Evolutionary conservation across 2,797 vertebrate species (phyloP).

Genomic region (Phylloscopus collybita): DNA sequence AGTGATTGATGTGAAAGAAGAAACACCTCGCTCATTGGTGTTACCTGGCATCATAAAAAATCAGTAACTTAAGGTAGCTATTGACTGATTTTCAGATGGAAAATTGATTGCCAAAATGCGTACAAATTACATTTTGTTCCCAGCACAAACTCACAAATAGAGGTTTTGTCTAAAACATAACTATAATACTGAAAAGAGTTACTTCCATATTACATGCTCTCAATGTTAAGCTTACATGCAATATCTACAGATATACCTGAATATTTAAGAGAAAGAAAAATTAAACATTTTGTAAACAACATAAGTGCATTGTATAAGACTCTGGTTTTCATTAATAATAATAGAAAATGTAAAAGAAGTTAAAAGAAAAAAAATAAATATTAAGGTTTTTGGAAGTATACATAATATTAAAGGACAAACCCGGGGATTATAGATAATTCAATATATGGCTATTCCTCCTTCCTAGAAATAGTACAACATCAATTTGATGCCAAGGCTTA

Average conservation of each 20-base stretch:
- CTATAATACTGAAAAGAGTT: not conserved
- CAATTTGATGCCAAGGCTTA: not conserved
- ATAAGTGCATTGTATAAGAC: not conserved
- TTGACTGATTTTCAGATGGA: not conserved
- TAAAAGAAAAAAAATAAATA: too few species aligned
- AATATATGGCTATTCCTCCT: not conserved
- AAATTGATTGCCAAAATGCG: not conserved
- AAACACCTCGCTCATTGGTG: not conserved
- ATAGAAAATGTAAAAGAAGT: not conserved
- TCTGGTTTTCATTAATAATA: not conserved
- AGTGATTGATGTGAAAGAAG: not conserved
- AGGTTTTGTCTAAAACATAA: not conserved
- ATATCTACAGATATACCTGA: not conserved
- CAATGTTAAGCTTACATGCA: not conserved
- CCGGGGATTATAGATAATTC: rapidly evolving
- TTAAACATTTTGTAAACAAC: not conserved
- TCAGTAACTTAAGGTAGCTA: not conserved
- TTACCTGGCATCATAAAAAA: not conserved
- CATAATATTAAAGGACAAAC: not conserved
- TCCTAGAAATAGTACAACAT: not conserved
- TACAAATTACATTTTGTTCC: not conserved
- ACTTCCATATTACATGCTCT: not conserved
- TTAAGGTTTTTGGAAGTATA: not conserved
- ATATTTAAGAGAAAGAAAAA: not conserved
- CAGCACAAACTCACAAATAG: not conserved